Base-by-base conservation (phyloP, 2,113 vertebrate species). In the Pseudorhombus dupliciocellatus region DNA sequence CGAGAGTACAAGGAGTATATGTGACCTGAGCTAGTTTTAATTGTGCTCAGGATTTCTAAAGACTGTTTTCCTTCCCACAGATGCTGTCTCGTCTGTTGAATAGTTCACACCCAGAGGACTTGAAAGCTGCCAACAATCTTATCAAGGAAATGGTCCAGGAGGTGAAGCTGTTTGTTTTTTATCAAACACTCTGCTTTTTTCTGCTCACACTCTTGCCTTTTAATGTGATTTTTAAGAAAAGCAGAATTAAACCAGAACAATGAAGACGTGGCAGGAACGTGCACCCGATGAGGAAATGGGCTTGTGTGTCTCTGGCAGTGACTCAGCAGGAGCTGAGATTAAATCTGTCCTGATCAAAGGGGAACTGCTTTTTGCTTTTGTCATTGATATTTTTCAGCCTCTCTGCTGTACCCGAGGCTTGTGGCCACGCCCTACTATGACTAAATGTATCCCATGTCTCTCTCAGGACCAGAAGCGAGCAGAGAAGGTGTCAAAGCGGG, bases 61-160 rank as follows among this genome's bases (percentile, higher is more conserved):
- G 7, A 24, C 31, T 21, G 5, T 20, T 21, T 52, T 76, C 20
- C 22, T 75, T 24, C 52, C 64, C 28, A 71, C 87, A 99, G 98
- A 97, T 95, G 82, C 89, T 99, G 89, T 95, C 98, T 66, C 96
- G 97, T 65, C 94, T 99, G 70, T 89, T 99, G 78, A 99, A 98
- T 75, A 99, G 98, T 89, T 95, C 96, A 4, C 98, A 98, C 70
- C 97, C 98, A 0, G 98, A 99, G 75, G 97, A 99, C 87, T 94
- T 99, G n/a, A 94, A 97, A 62, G 98, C 98, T 0, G 98, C 98
- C 89, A 99, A 99, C 92, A 98, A 97, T 79, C 96, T 99, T 74
- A 99, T 99, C 88, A 99, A 99, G 89, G 97, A 99, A 90, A 99
- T 99, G 97, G 98, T 99, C 73, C 97, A 99, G 88, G 98, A 99